Base-by-base conservation (phyloP, 2,797 vertebrate species). In the Oryzias dopingdopingensis region DNA sequence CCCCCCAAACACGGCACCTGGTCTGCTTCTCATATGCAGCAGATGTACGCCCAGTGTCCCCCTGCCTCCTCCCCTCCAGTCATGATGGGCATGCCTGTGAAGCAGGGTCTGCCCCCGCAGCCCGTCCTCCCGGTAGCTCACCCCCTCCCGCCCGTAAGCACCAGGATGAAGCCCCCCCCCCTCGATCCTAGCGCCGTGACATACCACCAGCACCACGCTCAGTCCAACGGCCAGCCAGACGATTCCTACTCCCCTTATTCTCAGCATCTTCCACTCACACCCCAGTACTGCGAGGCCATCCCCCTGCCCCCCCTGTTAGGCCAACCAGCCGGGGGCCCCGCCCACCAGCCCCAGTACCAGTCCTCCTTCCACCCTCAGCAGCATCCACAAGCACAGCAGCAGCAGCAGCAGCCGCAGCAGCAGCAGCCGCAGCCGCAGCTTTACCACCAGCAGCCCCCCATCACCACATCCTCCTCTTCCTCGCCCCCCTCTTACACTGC, bases 401-500 rank as follows among this genome's bases (percentile, higher is more conserved):
- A 81, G 47, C 91, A 90, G 63, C 91, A 93, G 82, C 93, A 92
- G 74, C 70, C n/a, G n/a, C 91, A 93, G 82, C 92, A 90, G 65
- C 89, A 79, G n/a, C n/a, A 78, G 24, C 85, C 87, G 62, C 88
- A 90, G 63, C 91, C 93, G 82, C 93, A 92, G 74, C 70, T 87
- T 65, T 89, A 89, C 80, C 92, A 89, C 73, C 87, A 90, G 66
- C 88, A 93, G 80, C 80, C 90, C 74, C 69, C 65, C 74, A 83
- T 70, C 7, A 89, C 82, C 80, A 66, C 80, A 46, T 76, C 71
- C 74, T 81, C 80, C 67, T 81, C 84, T 59, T 90, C 92, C 74
- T 93, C 93, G 49, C 92, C 92, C 92, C 90, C 91, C 82, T 91
- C 90, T 89, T 92, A 92, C 52, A 91, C 91, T 89, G 90, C 93